These are phyloP conservation scores for Poecile montanus DNA, from an alignment of 2,797 vertebrate genomes.

Conservation along the genomic window DNA sequence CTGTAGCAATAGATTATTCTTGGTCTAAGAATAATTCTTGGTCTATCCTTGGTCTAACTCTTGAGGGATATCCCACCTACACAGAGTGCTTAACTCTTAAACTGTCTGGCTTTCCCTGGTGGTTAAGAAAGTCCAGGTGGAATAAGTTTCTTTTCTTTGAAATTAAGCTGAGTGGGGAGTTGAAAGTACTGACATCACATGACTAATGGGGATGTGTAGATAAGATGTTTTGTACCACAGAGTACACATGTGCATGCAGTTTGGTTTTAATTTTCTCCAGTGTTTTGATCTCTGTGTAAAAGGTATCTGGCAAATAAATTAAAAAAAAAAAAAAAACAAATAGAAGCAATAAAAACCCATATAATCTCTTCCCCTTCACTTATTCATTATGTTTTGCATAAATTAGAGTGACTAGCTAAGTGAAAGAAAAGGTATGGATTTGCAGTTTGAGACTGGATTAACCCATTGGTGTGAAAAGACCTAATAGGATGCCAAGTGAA, in stretches of 20 bases:
- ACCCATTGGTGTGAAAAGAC: not conserved
- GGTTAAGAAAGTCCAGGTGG: not conserved
- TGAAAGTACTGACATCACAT: not conserved
- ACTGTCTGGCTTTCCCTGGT: not conserved
- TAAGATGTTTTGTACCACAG: not conserved
- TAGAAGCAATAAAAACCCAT: not conserved
- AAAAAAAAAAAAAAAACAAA: not conserved
- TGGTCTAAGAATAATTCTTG: not conserved
- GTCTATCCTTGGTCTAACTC: not conserved
- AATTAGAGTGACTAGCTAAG: not conserved
- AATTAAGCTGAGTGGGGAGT: not conserved
- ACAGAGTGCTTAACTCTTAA: not conserved
- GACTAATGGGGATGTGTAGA: not conserved
- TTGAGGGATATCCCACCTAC: not conserved
- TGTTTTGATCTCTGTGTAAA: not conserved
- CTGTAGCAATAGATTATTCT: not conserved
- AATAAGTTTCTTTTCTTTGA: not conserved
- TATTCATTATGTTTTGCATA: not conserved
- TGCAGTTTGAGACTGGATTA: conserved; percentile 8
- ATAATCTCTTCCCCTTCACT: not conserved
- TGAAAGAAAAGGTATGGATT: not conserved
- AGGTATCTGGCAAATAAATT: not conserved
- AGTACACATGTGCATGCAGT: not conserved
- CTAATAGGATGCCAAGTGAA: not conserved
- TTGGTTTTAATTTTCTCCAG: not conserved